Evolutionary conservation across 2,113 vertebrate genomes (phyloP), one percentile per base, ranked within the genome.

Genomic region (Oryzias curvinotus): DNA sequence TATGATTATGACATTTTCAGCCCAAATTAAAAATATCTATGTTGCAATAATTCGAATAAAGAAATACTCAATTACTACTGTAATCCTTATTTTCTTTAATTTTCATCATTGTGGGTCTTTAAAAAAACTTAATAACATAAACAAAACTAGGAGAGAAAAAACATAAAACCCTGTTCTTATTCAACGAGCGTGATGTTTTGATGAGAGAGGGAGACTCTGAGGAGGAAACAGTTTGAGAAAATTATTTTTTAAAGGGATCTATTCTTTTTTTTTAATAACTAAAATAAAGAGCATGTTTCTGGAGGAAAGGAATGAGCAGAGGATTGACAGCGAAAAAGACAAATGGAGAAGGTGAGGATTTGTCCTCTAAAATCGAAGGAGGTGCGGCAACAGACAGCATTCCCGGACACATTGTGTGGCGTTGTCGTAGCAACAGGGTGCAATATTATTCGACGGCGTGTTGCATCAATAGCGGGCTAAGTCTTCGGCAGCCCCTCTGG

Each of bases 401-500:
- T 87, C 85, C 87, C 74, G 68, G 73, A 87, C 65, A 84, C 84
- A 73, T 82, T 72, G 77, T 78, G 85, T 86, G 73, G 52, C 61
- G 78, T 76, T 86, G 80, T 89, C 88, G 65, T 80, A 81, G 90
- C 60, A 49, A 84, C 65, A 65, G 80, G 85, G 58, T 68, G 79
- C 82, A 52, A 66, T 64, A 86, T 85, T 80, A 78, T 85, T 87
- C 15, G 52, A 15, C 59, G 58, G 71, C 41, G 62, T 61, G 79
- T 83, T 88, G 83, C 52, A 62, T 84, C 86, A 86, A 64, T 71
- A 68, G 76, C 68, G 80, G 65, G 64, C 76, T 87, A 52, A 19
- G 69, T 25, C 15, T 77, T 57, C 73, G 57, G 23, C 74, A 74
- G 81, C 85, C 57, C 55, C 12, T 19, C 5, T 30, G 61, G 81